These are phyloP conservation scores for Sarcophaga caerulescens DNA, from an alignment of 2,888 invertebrate genomes.

Conservation along the genomic window DNA sequence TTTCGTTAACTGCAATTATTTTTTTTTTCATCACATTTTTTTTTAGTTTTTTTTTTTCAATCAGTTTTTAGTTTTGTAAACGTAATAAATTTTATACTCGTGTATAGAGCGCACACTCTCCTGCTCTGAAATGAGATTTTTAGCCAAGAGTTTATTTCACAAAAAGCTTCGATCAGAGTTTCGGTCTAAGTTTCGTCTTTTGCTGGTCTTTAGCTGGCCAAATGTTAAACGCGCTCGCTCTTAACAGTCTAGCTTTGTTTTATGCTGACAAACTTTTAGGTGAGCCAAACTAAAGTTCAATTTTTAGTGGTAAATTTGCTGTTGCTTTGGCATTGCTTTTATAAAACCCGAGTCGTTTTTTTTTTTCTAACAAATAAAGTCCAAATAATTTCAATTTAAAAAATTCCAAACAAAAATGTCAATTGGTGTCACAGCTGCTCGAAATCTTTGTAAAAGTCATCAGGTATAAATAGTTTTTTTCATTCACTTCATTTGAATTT, in stretches of 20 bases:
- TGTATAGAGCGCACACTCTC: not conserved
- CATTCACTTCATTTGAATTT: not conserved
- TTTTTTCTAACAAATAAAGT: conserved; percentile 26
- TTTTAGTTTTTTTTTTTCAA: no score
- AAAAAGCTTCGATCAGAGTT: conserved; percentile 23
- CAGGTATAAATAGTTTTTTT: conserved; percentile 43
- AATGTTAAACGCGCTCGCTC: not conserved
- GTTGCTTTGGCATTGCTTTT: conserved; percentile 31
- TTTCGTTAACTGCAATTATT: not conserved
- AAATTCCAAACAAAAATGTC: conserved; percentile 32
- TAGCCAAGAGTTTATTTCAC: conserved; percentile 4
- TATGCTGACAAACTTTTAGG: not conserved
- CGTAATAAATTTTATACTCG: conserved; percentile 4
- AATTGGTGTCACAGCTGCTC: conserved; percentile 35
- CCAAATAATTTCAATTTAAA: conserved; percentile 9
- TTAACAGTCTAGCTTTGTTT: not conserved
- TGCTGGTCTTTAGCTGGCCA: not conserved
- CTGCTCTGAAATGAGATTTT: conserved; percentile 1
- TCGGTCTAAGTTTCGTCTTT: not conserved
- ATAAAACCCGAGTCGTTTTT: not conserved
- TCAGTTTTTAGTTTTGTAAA: conserved; percentile 1
- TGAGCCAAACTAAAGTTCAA: not conserved
- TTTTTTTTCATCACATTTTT: no score
- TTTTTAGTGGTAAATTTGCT: conserved; percentile 51
- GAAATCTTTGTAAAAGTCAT: conserved; percentile 12